Conservation (phyloP, 1,140 invertebrate genomes). For the Sycophila sp. region DNA sequence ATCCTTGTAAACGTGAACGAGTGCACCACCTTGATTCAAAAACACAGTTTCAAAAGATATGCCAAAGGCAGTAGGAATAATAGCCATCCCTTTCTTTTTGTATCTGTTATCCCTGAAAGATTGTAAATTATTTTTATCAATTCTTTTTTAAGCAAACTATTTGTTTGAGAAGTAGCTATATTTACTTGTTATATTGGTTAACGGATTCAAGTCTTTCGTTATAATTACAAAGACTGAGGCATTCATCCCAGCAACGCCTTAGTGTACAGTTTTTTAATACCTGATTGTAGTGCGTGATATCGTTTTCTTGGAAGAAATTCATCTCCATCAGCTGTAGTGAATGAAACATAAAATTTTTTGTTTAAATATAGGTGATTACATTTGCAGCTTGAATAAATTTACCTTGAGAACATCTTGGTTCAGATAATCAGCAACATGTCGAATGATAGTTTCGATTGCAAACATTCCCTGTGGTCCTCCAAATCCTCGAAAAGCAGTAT, state of each 20-base stretch:
- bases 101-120: conserved; percentile 77
- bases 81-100: conserved; percentile 85
- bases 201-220: conserved; percentile 70
- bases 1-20: conserved; percentile 88
- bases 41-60: conserved; percentile 82
- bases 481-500: conserved; percentile 90
- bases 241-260: conserved; percentile 84
- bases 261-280: conserved; percentile 80
- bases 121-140: neutral
- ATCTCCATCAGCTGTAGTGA: conserved; percentile 69
- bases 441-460: conserved; percentile 78
- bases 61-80: conserved; percentile 90
- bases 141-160: neutral
- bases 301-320: conserved; percentile 86
- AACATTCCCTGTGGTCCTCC: conserved; percentile 91
- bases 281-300: conserved; percentile 84
- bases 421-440: conserved; percentile 78
- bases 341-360: neutral
- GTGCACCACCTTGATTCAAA: conserved; percentile 88
- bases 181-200: conserved; percentile 79
- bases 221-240: conserved; percentile 76
- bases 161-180: too few species aligned
- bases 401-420: conserved; percentile 71
- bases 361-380: neutral
- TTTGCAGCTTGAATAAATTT: neutral